Percentiles rank a stretch among this genome's conserved stretches.
These are phyloP conservation scores for Varanus komodoensis DNA, from an alignment of 2,113 vertebrate species.

Conservation along the genomic window DNA sequence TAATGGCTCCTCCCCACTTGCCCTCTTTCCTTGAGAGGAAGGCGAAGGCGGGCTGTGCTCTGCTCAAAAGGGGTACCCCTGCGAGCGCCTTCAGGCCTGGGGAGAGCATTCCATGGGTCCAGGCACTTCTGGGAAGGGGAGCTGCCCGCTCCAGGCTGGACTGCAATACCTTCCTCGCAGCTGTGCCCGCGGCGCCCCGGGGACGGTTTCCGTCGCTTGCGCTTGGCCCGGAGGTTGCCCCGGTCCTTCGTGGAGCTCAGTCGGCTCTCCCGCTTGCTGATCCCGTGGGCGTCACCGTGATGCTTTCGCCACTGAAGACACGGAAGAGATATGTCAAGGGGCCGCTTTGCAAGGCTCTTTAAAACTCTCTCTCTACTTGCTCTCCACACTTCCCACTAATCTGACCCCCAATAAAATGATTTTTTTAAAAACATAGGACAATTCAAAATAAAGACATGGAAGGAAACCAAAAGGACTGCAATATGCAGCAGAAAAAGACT, in stretches of 20 bases:
- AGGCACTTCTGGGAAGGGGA: fast-evolving
- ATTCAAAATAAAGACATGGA: neutral
- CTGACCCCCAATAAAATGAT: neutral
- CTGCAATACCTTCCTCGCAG: conserved; percentile 77
- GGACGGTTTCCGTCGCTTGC: conserved; percentile 75
- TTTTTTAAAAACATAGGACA: neutral
- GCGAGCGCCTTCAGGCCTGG: neutral
- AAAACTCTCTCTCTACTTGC: too few relatives aligned
- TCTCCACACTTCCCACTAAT: too few relatives aligned
- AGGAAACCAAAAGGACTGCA: neutral
- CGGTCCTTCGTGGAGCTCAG: conserved; percentile 72
- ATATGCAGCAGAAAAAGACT: neutral
- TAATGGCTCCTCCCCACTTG: fast-evolving
- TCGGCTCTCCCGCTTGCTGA: conserved; percentile 65
- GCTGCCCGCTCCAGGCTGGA: fast-evolving
- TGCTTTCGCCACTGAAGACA: conserved; percentile 75
- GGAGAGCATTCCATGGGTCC: fast-evolving
- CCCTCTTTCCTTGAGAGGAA: neutral
- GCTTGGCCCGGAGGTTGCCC: conserved; percentile 77
- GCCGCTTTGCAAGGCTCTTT: too few relatives aligned
- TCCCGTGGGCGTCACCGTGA: conserved; percentile 62
- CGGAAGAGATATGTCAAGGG: conserved; percentile 17
- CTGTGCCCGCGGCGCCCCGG: conserved; percentile 59
- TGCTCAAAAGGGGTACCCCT: neutral
- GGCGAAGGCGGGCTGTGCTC: neutral